These are phyloP conservation scores for Nineta flava DNA, from an alignment of 2,888 invertebrate species.

Conservation along the genomic window DNA sequence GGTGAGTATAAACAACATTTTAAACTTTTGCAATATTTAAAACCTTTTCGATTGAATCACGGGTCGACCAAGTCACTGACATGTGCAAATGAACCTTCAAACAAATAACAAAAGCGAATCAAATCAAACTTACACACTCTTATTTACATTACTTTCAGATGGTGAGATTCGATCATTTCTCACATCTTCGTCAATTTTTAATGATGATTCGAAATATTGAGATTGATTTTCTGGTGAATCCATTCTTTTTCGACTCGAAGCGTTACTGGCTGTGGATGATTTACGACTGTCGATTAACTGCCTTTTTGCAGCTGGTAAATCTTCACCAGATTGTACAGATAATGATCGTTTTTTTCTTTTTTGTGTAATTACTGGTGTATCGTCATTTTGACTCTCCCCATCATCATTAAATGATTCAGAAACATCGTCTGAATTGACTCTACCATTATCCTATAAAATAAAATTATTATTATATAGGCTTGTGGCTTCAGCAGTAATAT, in stretches of 20 bases:
- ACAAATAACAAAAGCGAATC: too few relatives aligned
- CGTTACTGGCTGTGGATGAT: background rate
- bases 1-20: too few relatives aligned
- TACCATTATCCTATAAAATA: background rate
- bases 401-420: background rate
- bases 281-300: background rate
- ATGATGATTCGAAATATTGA: background rate
- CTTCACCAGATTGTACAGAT: background rate
- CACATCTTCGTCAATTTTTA: background rate
- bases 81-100: too few relatives aligned
- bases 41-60: too few relatives aligned
- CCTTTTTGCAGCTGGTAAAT: background rate
- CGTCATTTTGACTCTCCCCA: background rate
- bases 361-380: background rate
- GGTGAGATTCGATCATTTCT: background rate
- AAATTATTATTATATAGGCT: too few relatives aligned
- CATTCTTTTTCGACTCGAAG: background rate
- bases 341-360: background rate
- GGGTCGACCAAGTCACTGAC: too few relatives aligned
- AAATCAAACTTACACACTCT: background rate
- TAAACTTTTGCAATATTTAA: too few relatives aligned
- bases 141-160: background rate
- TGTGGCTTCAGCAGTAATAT: too few relatives aligned
- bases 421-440: background rate
- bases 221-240: background rate